Evolutionary conservation across 2,888 invertebrate species (phyloP).

Genomic region (Antitype chi): DNA sequence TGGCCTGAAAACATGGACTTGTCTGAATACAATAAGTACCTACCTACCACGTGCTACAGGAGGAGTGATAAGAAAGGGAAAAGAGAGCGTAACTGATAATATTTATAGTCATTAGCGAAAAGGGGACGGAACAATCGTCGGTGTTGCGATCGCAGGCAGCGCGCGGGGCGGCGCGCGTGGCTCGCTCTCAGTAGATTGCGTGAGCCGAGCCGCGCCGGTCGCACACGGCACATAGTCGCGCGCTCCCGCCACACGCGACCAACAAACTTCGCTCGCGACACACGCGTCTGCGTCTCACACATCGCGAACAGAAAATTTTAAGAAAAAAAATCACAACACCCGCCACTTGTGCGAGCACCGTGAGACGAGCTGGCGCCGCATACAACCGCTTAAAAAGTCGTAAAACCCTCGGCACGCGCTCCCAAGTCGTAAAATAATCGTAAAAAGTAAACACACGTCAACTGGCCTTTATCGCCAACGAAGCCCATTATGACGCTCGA

Average conservation of each 20-base stretch:
- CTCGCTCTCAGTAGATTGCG: conserved; percentile 91
- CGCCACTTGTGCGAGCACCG: conserved; percentile 63
- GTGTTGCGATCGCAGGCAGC: conserved; percentile 85
- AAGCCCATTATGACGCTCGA: conserved; percentile 90
- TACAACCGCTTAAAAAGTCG: conserved; percentile 88
- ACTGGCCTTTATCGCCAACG: conserved; percentile 89
- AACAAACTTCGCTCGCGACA: conserved; percentile 87
- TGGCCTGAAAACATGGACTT: conserved; percentile 30
- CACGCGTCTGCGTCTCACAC: conserved; percentile 78
- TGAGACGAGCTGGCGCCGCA: conserved; percentile 82
- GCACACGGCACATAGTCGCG: conserved; percentile 82
- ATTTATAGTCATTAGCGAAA: conserved; percentile 90
- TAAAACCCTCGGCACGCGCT: conserved; percentile 89
- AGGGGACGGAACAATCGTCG: conserved; percentile 89
- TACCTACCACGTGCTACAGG: conserved; percentile 81
- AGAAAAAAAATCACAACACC: conserved; percentile 71
- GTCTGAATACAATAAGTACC: conserved; percentile 52
- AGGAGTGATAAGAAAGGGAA: conserved; percentile 88
- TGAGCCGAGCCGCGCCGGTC: conserved; percentile 92
- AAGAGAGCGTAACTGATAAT: conserved; percentile 89
- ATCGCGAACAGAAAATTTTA: conserved; percentile 68
- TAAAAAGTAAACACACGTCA: conserved; percentile 90
- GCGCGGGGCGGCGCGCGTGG: conserved; percentile 92
- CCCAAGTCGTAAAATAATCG: conserved; percentile 90
- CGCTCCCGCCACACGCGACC: conserved; percentile 83